Evolutionary conservation across 2,113 vertebrate genomes (phyloP).

Genomic region (Anguilla rostrata): DNA sequence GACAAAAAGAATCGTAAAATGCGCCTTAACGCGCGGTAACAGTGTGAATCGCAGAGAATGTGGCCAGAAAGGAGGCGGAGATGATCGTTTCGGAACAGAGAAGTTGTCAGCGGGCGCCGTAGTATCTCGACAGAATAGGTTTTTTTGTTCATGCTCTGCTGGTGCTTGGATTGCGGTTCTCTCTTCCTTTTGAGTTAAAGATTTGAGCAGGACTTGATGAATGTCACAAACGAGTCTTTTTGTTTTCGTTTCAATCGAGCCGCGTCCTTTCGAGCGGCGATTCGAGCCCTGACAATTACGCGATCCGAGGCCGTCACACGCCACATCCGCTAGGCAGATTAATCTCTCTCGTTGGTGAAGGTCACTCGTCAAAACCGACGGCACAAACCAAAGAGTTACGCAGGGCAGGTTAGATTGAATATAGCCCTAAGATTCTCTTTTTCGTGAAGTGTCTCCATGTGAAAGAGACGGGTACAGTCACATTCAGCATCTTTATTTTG

Average conservation of each 20-base stretch:
- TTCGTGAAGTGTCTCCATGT: too few relatives aligned
- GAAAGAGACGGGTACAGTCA: too few relatives aligned
- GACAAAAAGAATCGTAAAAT: background rate
- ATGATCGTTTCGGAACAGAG: background rate
- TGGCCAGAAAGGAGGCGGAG: background rate
- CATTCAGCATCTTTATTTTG: too few relatives aligned
- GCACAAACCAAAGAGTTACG: background rate
- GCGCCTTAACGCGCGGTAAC: background rate
- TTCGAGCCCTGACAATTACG: background rate
- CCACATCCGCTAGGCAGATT: background rate
- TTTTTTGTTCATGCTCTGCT: background rate
- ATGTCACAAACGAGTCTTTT: background rate
- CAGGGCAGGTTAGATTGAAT: too few relatives aligned
- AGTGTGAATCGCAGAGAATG: background rate
- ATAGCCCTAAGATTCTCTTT: too few relatives aligned
- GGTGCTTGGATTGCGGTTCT: background rate
- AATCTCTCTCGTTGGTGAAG: background rate
- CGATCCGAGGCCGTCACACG: background rate
- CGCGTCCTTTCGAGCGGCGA: background rate
- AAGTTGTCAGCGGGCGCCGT: background rate
- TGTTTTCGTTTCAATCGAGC: background rate
- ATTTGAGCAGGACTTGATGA: background rate
- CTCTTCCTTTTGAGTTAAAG: background rate
- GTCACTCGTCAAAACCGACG: background rate
- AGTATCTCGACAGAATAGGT: background rate